A percentile compares a stretch with the other conserved stretches of the same genome.
phyloP scores from a whole-genome alignment of 2,797 vertebrate species.

The Halcyon smyrnensis region DNA sequence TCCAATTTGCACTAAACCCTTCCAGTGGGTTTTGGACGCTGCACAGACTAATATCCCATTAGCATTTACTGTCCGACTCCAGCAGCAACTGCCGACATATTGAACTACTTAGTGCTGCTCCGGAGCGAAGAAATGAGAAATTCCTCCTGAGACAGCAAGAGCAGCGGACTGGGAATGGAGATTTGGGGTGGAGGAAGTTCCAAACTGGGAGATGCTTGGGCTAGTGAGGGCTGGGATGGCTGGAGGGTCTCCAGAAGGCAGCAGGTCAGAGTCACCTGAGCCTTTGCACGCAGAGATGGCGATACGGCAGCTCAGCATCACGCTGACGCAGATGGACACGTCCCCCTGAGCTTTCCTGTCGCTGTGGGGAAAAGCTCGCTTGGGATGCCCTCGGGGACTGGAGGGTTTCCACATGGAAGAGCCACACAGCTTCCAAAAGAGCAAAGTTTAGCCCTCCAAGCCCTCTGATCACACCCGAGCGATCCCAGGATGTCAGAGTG shows the following conservation, averaged over 20 bases:
- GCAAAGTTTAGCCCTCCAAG: neutral
- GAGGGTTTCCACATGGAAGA: neutral
- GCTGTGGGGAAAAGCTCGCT: rapidly evolving
- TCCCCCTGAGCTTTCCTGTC: neutral
- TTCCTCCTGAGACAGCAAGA: neutral
- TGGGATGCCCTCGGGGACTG: neutral
- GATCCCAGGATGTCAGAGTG: rapidly evolving
- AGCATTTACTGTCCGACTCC: neutral
- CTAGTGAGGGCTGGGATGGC: neutral
- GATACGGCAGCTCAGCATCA: rapidly evolving
- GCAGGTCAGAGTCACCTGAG: neutral
- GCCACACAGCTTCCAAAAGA: rapidly evolving
- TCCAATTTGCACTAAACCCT: constrained; percentile 54
- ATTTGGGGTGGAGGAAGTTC: neutral
- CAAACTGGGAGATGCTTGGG: neutral
- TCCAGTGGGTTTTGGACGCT: neutral
- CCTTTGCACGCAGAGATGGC: rapidly evolving
- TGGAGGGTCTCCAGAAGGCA: neutral
- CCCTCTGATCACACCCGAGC: neutral
- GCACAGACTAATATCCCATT: neutral
- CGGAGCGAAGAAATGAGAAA: neutral
- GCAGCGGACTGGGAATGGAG: neutral
- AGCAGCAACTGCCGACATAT: neutral
- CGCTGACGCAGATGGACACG: rapidly evolving
- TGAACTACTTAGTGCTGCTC: constrained; percentile 8